phyloP scores from a whole-genome alignment of 1,140 invertebrate genomes.

The Neuroterus valhalla region DNA sequence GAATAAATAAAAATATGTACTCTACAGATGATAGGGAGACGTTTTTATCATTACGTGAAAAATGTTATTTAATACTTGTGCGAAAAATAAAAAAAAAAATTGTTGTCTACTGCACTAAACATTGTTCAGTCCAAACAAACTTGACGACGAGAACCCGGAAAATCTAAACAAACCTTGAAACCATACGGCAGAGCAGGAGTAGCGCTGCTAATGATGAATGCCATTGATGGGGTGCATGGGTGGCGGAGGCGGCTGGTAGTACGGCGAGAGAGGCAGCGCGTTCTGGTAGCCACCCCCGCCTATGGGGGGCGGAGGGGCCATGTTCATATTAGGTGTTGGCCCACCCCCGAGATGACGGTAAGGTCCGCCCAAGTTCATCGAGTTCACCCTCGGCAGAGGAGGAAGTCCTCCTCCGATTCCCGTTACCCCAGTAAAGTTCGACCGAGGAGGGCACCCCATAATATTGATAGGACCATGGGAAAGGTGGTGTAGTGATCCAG shows the following conservation, averaged over 20 bases:
- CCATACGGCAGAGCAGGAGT: constrained; percentile 46
- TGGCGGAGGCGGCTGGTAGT: constrained; percentile 55
- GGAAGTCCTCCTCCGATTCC: constrained; percentile 39
- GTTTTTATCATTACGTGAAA: too few relatives aligned
- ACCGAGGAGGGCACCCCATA: constrained; percentile 34
- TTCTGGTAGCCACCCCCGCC: constrained; percentile 53
- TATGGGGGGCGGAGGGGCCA: constrained; percentile 40
- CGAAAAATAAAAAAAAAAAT: background rate
- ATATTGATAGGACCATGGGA: constrained; percentile 32
- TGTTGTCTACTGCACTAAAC: background rate
- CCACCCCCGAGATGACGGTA: constrained; percentile 44
- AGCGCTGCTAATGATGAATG: constrained; percentile 56
- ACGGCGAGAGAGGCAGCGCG: constrained; percentile 44
- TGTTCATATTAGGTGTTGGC: constrained; percentile 32
- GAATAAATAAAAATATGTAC: background rate
- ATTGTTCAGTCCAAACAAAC: constrained; percentile 34
- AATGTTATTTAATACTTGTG: too few relatives aligned
- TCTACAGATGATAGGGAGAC: too few relatives aligned
- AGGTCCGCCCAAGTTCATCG: constrained; percentile 45
- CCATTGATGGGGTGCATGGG: constrained; percentile 55
- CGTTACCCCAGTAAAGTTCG: constrained; percentile 43
- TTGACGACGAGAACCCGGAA: constrained; percentile 34
- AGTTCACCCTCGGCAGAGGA: constrained; percentile 39
- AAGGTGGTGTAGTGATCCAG: constrained; percentile 10
- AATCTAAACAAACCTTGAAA: constrained; percentile 57